Evolutionary conservation across 1,140 invertebrate species (phyloP).

Genomic region (Hyposmocoma kahamanoa): DNA sequence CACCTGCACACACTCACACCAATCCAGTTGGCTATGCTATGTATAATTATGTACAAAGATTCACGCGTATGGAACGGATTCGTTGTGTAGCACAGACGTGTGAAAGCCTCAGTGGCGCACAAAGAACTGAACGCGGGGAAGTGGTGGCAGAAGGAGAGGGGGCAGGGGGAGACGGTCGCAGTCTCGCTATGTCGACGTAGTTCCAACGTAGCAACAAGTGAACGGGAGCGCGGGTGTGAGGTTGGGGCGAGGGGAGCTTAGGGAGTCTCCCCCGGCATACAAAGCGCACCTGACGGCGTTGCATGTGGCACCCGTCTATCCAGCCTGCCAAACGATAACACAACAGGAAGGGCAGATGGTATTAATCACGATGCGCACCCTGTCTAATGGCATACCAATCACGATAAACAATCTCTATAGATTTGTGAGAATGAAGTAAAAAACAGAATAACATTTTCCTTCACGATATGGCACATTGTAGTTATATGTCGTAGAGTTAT

Average conservation of each 20-base stretch:
- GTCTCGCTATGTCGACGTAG: conserved; percentile 52
- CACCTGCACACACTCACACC: conserved; percentile 50
- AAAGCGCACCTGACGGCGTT: conserved; percentile 60
- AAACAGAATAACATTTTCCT: no score
- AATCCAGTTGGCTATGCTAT: conserved; percentile 39
- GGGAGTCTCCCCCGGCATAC: conserved; percentile 31
- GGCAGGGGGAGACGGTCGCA: conserved; percentile 15
- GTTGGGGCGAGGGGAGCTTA: conserved; percentile 23
- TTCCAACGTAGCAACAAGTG: conserved; percentile 69
- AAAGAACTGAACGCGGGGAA: conserved; percentile 67
- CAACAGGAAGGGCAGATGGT: conserved; percentile 54
- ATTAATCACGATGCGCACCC: conserved; percentile 45
- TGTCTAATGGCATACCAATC: no score
- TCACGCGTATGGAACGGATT: conserved; percentile 43
- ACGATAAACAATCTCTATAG: no score
- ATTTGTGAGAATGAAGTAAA: no score
- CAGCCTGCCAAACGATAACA: conserved; percentile 4
- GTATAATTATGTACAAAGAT: conserved; percentile 35
- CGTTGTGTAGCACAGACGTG: conserved; percentile 40
- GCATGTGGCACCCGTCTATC: conserved; percentile 31
- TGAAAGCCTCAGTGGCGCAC: conserved; percentile 51
- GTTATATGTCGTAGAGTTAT: no score
- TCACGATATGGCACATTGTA: no score
- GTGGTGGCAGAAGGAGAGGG: conserved; percentile 39
- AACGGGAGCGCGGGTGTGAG: conserved; percentile 56